Percentiles rank a stretch among this genome's conserved stretches.
Conservation (phyloP, 1,140 invertebrate genomes). For the Macrobrachium nipponense region DNA sequence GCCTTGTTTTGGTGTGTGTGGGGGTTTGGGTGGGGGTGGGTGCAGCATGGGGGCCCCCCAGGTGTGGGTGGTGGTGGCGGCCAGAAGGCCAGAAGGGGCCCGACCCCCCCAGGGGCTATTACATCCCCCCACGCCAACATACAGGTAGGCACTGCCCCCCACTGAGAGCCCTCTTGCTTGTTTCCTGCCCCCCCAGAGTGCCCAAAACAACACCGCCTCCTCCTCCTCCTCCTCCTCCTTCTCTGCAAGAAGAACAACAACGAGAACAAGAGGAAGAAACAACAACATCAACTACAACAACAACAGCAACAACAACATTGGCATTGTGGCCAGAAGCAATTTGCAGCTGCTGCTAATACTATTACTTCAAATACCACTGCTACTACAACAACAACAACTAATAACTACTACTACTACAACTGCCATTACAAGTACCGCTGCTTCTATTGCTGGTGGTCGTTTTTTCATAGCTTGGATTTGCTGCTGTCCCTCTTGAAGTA, state of each 20-base stretch:
- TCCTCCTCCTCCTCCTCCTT: background rate
- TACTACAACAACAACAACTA: background rate
- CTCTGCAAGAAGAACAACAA: too few relatives aligned
- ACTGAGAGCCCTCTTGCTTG: conserved; percentile 42
- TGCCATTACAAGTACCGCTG: background rate
- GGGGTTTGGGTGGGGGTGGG: conserved; percentile 53
- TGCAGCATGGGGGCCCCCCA: conserved; percentile 59
- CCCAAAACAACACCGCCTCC: background rate
- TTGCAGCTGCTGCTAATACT: background rate
- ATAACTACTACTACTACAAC: background rate
- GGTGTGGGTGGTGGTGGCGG: conserved; percentile 47
- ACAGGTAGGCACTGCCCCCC: conserved; percentile 57
- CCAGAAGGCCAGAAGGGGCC: conserved; percentile 49
- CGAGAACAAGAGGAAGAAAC: too few relatives aligned
- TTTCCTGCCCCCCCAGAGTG: conserved; percentile 18
- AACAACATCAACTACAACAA: too few relatives aligned
- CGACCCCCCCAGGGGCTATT: conserved; percentile 45
- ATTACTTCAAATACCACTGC: conserved; percentile 2
- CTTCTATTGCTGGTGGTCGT: too few relatives aligned
- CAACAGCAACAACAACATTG: too few relatives aligned
- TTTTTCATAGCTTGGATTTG: too few relatives aligned
- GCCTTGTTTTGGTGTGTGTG: conserved; percentile 39
- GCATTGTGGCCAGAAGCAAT: too few relatives aligned
- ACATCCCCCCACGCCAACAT: conserved; percentile 33
- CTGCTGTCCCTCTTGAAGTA: too few relatives aligned